These are phyloP conservation scores for Adrianichthys oophorus DNA, from an alignment of 2,797 vertebrate species.

Conservation along the genomic window DNA sequence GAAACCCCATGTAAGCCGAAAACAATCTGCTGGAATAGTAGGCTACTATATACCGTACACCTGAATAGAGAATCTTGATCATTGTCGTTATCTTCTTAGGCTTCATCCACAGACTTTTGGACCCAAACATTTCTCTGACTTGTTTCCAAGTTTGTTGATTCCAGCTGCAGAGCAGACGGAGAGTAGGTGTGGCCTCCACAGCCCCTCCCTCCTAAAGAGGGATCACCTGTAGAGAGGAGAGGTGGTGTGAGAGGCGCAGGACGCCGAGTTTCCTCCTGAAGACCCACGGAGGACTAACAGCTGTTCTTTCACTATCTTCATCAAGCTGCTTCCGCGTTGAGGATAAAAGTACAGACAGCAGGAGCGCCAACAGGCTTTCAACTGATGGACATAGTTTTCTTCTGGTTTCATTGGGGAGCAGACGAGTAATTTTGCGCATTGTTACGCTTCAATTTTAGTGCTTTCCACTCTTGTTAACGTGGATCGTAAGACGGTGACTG, in stretches of 20 bases:
- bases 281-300: neutral
- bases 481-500: no score
- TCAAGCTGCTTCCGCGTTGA: neutral
- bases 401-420: neutral
- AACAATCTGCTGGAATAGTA: no score
- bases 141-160: neutral
- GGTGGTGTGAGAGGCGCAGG: neutral
- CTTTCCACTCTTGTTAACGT: neutral
- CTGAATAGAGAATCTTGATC: no score
- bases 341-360: neutral
- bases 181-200: conserved; percentile 28
- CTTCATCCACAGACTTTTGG: neutral
- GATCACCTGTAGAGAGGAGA: conserved; percentile 39
- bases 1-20: no score
- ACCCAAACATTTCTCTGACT: neutral
- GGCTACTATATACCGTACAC: no score
- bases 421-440: neutral
- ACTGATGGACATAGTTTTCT: neutral
- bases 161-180: conserved; percentile 1
- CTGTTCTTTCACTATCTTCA: neutral
- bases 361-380: neutral
- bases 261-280: neutral
- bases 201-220: neutral
- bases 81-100: no score
- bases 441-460: neutral